Conservation (phyloP, 2,113 vertebrate species). For the Cochlearius cochlearius region DNA sequence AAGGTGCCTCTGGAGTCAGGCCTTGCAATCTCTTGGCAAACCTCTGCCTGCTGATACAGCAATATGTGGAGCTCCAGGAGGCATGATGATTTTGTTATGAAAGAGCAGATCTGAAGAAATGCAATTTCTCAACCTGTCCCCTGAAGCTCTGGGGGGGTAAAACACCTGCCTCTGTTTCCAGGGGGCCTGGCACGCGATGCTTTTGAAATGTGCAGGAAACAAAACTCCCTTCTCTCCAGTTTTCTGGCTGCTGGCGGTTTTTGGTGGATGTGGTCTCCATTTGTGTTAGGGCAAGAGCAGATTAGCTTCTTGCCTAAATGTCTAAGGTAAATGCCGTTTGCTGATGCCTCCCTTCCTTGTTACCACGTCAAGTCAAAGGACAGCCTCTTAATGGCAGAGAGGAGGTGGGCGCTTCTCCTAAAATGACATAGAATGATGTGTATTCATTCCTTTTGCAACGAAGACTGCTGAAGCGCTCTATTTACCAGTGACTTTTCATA, state of each 20-base stretch:
- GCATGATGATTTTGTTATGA: background rate
- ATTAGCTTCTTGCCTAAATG: background rate
- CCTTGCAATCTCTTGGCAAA: background rate
- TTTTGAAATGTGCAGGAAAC: background rate
- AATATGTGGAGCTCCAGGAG: background rate
- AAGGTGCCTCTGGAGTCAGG: background rate
- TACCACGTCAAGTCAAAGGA: background rate
- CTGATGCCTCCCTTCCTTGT: background rate
- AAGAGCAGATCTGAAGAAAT: background rate
- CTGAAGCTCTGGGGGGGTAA: background rate
- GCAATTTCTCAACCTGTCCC: background rate
- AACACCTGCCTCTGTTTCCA: background rate
- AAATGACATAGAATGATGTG: background rate
- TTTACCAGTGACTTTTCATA: background rate
- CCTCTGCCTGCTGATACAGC: background rate
- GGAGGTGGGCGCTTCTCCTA: background rate
- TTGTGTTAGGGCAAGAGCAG: background rate
- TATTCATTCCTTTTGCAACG: background rate
- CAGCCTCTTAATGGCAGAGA: background rate
- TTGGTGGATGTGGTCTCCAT: background rate
- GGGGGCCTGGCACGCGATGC: background rate
- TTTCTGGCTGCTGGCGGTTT: background rate
- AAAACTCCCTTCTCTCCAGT: background rate
- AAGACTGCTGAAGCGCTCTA: background rate
- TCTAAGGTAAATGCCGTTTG: background rate